Conservation (phyloP, 1,140 invertebrate species). For the Reticulitermes speratus region DNA sequence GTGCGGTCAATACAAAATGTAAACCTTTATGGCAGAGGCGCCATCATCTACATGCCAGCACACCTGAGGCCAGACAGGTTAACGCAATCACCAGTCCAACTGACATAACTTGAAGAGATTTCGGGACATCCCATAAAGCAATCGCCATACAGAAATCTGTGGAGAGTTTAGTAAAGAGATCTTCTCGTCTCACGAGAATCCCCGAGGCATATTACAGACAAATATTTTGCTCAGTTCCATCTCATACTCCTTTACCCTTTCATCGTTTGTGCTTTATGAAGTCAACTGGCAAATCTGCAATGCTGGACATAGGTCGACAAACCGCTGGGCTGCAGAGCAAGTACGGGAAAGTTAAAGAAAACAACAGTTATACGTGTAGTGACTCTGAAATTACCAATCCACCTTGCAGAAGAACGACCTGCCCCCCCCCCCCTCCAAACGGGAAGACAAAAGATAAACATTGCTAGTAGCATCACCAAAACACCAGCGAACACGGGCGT, state of each 20-base stretch:
- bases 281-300: slow-evolving; percentile 8
- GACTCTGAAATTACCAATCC: neutral
- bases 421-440: neutral
- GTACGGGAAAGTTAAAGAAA: neutral
- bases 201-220: neutral
- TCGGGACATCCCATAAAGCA: neutral
- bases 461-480: neutral
- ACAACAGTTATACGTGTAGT: neutral
- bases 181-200: neutral
- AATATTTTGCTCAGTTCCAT: neutral
- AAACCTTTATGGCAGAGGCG: too few relatives aligned
- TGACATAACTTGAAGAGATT: neutral
- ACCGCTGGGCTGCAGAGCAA: neutral
- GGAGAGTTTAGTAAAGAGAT: neutral
- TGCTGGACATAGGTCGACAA: neutral
- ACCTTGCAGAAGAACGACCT: neutral
- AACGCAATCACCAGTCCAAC: neutral
- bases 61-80: neutral
- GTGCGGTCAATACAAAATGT: too few relatives aligned
- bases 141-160: neutral
- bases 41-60: neutral
- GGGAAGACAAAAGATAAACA: neutral
- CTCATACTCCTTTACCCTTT: neutral
- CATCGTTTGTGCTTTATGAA: neutral
- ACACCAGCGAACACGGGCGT: neutral